Base-by-base conservation (phyloP, 2,888 invertebrate genomes). In the Tetranychus piercei region DNA sequence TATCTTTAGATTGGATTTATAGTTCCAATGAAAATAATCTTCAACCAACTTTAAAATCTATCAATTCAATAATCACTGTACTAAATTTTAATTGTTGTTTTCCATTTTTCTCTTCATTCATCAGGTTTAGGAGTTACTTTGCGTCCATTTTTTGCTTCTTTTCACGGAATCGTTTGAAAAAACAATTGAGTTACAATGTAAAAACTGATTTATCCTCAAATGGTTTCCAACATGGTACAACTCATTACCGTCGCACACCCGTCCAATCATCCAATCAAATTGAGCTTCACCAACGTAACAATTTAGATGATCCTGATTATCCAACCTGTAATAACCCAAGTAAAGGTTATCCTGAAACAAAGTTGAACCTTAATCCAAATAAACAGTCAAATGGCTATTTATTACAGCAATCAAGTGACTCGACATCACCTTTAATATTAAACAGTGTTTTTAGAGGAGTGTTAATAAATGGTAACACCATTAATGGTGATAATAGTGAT, bases 261-360 rank as follows among this genome's bases (percentile, higher is more conserved):
- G 20, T 69, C 69, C 69, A 69, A 69, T 20, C 55, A 55, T 15
- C 20, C 22, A 69, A 69, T 8, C 69, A 23, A 4, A 20, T 69
- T 69, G 69, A 69, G 69, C 69, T 69, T 22, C 20, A 23, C 20
- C 22, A 23, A 69, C 69, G 69, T 20, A 69, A 23, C 69, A 69
- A 69, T 69, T 34, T 22, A 23, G 22, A 23, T 6, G 20, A 69
- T 20, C 20, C 22, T 23, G 69, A 69, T 69, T 69, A 11, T 6
- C 55, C 55, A 55, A 55, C 55, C 9, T 55, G 9, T 34, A 34
- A 34, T 34, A 34, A 34, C 3, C 15, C 15, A 55, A 55, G 55
- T 7, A 55, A 55, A 15, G 9, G 55, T 55, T 55, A 55, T 55
- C 55, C 55, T 15, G 55, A 55, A 6, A 15, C 55, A 55, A 55